Evolutionary conservation across 2,888 invertebrate genomes (phyloP).

Genomic region (Junonia oenone): DNA sequence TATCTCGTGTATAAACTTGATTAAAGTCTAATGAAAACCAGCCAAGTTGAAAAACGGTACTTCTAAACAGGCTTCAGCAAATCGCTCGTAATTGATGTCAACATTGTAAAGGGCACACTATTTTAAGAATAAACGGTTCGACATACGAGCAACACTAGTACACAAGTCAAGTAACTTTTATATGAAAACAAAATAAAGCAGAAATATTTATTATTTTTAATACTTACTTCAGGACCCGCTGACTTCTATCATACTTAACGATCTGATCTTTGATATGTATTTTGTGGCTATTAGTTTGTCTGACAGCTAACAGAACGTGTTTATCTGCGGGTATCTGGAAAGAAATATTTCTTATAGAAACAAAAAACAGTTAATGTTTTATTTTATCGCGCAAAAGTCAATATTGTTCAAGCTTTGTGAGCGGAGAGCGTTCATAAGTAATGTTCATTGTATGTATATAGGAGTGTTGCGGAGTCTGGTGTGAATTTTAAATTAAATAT

Average conservation of each 20-base stretch:
- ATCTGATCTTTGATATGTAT: conserved; percentile 89
- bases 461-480: conserved; percentile 50
- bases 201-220: conserved; percentile 1
- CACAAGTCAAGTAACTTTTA: not conserved
- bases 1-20: too few species aligned
- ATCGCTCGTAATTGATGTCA: too few species aligned
- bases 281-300: conserved; percentile 88
- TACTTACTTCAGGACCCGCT: conserved; percentile 85
- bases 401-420: conserved; percentile 16
- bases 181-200: too few species aligned
- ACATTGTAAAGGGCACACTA: too few species aligned
- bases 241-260: conserved; percentile 87
- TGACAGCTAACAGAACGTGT: conserved; percentile 86
- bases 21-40: too few species aligned
- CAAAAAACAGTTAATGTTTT: conserved; percentile 17
- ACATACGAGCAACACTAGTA: too few species aligned
- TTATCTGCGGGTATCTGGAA: conserved; percentile 83
- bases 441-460: conserved; percentile 52
- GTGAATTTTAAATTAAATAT: conserved; percentile 68
- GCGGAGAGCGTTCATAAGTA: conserved; percentile 40
- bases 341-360: conserved; percentile 27
- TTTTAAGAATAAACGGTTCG: too few species aligned
- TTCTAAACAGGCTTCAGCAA: too few species aligned
- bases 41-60: too few species aligned
- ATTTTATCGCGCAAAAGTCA: conserved; percentile 11